Evolutionary conservation across 2,113 vertebrate genomes (phyloP).

Genomic region (Natator depressus): DNA sequence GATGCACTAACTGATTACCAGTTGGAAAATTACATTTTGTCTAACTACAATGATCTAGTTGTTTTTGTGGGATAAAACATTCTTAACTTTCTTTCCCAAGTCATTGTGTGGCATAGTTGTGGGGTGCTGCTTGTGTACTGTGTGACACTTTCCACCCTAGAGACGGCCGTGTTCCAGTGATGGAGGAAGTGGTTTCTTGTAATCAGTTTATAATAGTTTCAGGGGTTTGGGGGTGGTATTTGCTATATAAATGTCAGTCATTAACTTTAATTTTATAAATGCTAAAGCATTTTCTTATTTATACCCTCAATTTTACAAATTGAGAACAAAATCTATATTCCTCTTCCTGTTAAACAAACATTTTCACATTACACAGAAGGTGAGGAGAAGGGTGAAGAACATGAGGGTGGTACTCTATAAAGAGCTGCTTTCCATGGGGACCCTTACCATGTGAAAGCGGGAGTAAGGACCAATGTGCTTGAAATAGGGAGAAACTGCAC

Average conservation of each 20-base stretch:
- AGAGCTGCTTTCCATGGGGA: constrained; percentile 2
- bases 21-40: neutral
- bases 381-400: neutral
- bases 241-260: neutral
- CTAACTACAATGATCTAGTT: neutral
- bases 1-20: rapidly evolving
- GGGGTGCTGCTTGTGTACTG: rapidly evolving
- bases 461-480: neutral
- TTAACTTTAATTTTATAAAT: constrained; percentile 20
- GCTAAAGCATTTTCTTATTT: constrained; percentile 41
- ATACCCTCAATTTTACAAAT: neutral
- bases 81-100: neutral
- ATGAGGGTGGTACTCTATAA: neutral
- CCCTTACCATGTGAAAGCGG: neutral
- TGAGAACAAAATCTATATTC: constrained; percentile 38
- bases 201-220: neutral
- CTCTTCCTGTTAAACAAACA: neutral
- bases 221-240: neutral
- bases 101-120: neutral
- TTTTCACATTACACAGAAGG: neutral
- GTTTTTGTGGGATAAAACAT: neutral
- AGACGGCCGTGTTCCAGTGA: neutral
- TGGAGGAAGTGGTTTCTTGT: neutral
- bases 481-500: neutral
- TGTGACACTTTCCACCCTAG: neutral